phyloP scores from a whole-genome alignment of 1,140 invertebrate genomes.

The Aphis gossypii region DNA sequence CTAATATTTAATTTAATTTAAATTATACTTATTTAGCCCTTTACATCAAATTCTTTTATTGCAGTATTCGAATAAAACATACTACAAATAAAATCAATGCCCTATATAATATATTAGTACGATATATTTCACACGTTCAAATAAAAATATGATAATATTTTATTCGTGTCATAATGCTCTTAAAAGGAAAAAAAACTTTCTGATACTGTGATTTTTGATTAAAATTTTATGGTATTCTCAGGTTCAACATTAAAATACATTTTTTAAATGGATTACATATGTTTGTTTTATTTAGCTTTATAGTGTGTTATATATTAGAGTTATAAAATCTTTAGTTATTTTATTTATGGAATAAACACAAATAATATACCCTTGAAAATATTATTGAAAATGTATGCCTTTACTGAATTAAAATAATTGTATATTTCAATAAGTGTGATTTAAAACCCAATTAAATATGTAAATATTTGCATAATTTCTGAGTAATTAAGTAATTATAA shows the following conservation, averaged over 20 bases:
- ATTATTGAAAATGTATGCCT: background rate
- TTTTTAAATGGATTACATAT: background rate
- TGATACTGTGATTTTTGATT: background rate
- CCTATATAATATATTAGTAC: no score
- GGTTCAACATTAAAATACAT: background rate
- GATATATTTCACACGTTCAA: no score
- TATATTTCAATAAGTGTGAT: background rate
- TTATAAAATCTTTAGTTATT: background rate
- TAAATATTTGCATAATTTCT: background rate
- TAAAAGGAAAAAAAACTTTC: background rate
- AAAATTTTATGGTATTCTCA: background rate
- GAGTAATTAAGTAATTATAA: no score
- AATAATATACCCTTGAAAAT: background rate
- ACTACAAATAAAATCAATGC: no score
- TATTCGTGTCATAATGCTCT: background rate
- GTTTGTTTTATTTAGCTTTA: background rate
- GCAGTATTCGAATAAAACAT: background rate
- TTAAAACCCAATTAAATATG: background rate
- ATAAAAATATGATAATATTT: background rate
- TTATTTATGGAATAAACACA: background rate
- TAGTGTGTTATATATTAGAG: background rate
- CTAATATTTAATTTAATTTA: background rate
- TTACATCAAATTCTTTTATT: background rate
- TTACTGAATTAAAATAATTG: background rate
- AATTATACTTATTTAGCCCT: background rate